Evolutionary conservation across 2,797 vertebrate genomes (phyloP), one percentile per base, ranked within the genome.

Genomic region (Manis crassicaudata): DNA sequence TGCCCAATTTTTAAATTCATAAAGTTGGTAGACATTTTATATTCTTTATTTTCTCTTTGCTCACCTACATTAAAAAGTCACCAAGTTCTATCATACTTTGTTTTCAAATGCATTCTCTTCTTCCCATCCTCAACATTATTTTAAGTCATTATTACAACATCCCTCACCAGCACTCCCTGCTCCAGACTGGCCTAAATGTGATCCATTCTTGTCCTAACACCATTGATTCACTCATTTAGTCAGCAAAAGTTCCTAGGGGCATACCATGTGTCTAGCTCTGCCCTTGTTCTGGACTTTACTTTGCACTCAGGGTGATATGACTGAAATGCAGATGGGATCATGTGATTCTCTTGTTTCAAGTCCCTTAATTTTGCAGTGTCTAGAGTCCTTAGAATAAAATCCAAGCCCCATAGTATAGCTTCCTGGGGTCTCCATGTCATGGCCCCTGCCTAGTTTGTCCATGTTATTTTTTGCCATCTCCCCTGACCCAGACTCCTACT

Each of bases 141-240:
- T 84, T 40, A 62, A 94, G 50, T 90, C 25, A 87, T 90, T 82
- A 93, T 67, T 93, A 50, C 29, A 62, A 67, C 9, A 94, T 62
- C 72, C 65, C 46, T 77, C 27, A 46, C 52, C 35, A 68, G 29
- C 35, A 68, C 60, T 40, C 29, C 29, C 40, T 63, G 73, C 17
- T 79, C 46, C 17, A 56, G 8, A 68, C 5, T 40, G 35, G 23
- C 8, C 25, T 81, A 12, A 88, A 65, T 37, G 3, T 1, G 58
- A 75, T 62, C 17, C 6, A 67, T 75, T 92, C 77, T 81, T 80
- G n/a, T 58, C 7, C 5, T 20, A 8, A 58, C 4, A 72, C 32
- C 21, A 67, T 58, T 54, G 25, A 32, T 75, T 83, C 35, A 62
- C n/a, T 60, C 52, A 73, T 60, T 94, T 37, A 76, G 54, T 87